A percentile compares a stretch with the other conserved stretches of the same genome.
Conservation (phyloP, 2,797 vertebrate genomes). For the Remorina albescens region DNA sequence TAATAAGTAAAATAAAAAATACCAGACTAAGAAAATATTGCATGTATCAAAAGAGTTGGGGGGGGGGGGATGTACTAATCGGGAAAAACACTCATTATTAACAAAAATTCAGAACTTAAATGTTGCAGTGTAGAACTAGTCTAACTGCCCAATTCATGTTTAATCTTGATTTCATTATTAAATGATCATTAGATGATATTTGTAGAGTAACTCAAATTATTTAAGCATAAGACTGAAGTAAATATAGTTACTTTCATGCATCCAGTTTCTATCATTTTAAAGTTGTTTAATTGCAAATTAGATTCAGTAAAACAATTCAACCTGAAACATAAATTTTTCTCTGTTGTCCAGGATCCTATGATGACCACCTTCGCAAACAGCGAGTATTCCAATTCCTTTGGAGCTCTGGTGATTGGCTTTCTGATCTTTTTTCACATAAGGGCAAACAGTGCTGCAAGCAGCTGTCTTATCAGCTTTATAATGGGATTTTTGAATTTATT, state of each 20-base stretch:
- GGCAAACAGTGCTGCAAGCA: neutral
- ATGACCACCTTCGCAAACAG: constrained; percentile 5
- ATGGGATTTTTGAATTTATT: neutral
- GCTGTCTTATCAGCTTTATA: neutral
- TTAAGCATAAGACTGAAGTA: neutral
- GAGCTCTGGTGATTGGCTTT: neutral
- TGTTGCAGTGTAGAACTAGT: neutral
- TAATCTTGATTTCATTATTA: neutral
- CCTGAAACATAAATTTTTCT: neutral
- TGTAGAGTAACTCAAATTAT: neutral
- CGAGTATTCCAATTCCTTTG: neutral
- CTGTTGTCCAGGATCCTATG: neutral
- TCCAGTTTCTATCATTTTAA: neutral
- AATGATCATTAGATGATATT: too few relatives aligned
- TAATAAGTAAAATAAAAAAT: neutral
- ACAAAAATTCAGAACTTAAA: neutral
- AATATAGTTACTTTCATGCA: neutral
- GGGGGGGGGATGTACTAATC: too few relatives aligned
- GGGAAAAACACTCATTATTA: too few relatives aligned
- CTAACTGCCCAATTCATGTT: neutral
- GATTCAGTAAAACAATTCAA: constrained; percentile 8
- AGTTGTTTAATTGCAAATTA: neutral
- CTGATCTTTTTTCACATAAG: neutral
- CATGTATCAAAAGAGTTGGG: too few relatives aligned
- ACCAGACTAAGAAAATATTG: neutral